These are phyloP conservation scores for Lineus longissimus DNA, from an alignment of 1,140 invertebrate species.

Conservation along the genomic window DNA sequence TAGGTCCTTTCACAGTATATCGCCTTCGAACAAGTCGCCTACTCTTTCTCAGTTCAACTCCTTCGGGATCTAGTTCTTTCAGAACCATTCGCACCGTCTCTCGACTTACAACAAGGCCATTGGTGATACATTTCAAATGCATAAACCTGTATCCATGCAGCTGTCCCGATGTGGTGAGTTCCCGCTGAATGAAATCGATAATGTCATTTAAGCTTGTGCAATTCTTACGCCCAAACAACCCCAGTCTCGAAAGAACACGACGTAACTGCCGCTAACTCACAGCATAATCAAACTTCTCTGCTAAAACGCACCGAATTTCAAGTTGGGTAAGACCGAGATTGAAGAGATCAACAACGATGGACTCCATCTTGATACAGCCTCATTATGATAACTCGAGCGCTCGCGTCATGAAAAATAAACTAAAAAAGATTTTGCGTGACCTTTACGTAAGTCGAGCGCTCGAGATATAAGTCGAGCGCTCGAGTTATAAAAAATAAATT, in stretches of 20 bases:
- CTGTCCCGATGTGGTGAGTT: not conserved
- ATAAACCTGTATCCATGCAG: not conserved
- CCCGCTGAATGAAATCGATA: not conserved
- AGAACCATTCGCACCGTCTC: not conserved
- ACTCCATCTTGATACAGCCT: too few relatives aligned
- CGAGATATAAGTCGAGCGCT: too few relatives aligned
- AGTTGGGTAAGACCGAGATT: too few relatives aligned
- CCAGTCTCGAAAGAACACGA: not conserved
- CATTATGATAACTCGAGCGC: too few relatives aligned
- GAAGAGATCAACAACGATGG: too few relatives aligned
- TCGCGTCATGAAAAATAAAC: too few relatives aligned
- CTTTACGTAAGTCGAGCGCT: too few relatives aligned
- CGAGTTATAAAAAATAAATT: too few relatives aligned
- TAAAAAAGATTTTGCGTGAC: too few relatives aligned
- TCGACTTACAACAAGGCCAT: not conserved
- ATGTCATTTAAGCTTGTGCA: not conserved
- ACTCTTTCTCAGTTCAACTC: slow-evolving; percentile 1
- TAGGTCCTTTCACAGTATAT: slow-evolving; percentile 29
- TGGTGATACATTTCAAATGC: not conserved
- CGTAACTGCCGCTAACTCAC: not conserved
- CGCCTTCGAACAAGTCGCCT: slow-evolving; percentile 13
- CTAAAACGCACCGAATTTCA: too few relatives aligned
- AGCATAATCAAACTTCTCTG: too few relatives aligned
- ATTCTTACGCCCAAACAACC: not conserved
- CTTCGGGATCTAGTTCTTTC: slow-evolving; percentile 16